Evolutionary conservation across 2,113 vertebrate species (phyloP), one percentile per base, ranked within the genome.

Genomic region (Accipiter cooperii): DNA sequence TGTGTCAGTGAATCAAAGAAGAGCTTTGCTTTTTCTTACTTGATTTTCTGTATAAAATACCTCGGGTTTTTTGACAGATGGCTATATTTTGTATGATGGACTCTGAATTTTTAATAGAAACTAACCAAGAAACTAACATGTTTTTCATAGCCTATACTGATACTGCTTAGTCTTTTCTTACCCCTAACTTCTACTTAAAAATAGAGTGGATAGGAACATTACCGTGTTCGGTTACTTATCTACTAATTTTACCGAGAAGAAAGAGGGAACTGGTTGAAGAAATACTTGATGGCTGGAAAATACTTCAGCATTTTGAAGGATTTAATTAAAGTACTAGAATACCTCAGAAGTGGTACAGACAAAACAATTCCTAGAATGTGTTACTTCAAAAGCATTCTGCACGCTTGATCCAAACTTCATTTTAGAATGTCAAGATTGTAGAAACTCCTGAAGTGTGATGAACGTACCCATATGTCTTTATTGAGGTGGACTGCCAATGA

Each of bases 221-320:
- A 87, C 11, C 49, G 3, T 82, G 65, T 81, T 94, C 42, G 87
- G 55, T 78, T 76, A 61, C 24, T 70, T 71, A 64, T 57, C 68
- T 95, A 40, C 60, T 93, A 44, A 68, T 87, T 96, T 92, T 96
- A 54, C 75, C 8, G 3, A 77, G 83, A 65, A 92, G 34, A 81
- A 94, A 47, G 29, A 92, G 57, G 51, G 16, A 84, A 75, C 52
- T 81, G 51, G 22, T 81, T 92, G 73, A 97, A 85, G 46, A 96
- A 90, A 87, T 90, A 92, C 46, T 84, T 69, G 52, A 81, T 92
- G 89, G 49, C 94, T 93, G 88, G n/a, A 61, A 97, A 93, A 73
- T 78, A 68, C 75, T 85, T 95, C 84, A 78, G 16, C 38, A 51
- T 74, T 89, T 89, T 94, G 63, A 89, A 91, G 57, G 64, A 81